Evolutionary conservation across 2,113 vertebrate genomes (phyloP).

Genomic region (Lasiurus borealis): DNA sequence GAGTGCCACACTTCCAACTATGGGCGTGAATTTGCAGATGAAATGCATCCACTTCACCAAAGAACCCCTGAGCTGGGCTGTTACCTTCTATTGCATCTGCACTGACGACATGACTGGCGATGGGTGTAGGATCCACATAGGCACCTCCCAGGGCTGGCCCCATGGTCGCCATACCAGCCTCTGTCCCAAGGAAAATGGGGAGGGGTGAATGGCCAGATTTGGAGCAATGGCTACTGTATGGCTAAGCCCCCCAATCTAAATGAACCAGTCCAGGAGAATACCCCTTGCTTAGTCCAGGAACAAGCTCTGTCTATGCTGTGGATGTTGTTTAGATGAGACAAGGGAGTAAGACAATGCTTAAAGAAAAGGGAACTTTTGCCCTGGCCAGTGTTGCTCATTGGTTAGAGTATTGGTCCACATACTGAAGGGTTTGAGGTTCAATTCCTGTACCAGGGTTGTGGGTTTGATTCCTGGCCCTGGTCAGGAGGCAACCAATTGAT

Average conservation of each 20-base stretch:
- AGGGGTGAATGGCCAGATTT: not conserved
- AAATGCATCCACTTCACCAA: not conserved
- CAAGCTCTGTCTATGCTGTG: not conserved
- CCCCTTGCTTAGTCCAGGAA: no score
- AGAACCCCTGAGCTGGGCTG: fast-evolving
- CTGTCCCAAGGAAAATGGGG: conserved; percentile 55
- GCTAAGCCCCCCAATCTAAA: not conserved
- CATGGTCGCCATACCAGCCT: conserved; percentile 38
- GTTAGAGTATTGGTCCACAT: not conserved
- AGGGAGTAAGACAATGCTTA: not conserved
- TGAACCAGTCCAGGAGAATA: not conserved
- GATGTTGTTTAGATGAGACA: not conserved
- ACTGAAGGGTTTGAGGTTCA: not conserved
- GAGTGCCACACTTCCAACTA: fast-evolving
- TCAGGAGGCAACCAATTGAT: not conserved
- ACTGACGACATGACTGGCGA: conserved; percentile 85
- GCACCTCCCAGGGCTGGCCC: conserved; percentile 70
- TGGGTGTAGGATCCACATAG: conserved; percentile 85
- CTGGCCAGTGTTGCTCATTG: not conserved
- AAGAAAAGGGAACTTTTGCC: not conserved
- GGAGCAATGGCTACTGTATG: no score
- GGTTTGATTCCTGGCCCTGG: not conserved
- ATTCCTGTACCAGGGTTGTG: not conserved
- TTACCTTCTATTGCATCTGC: conserved; percentile 92
- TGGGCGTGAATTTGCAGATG: not conserved